A percentile compares a stretch with the other conserved stretches of the same genome.
Conservation (phyloP, 2,797 vertebrate species). For the Lagodon rhomboides region DNA sequence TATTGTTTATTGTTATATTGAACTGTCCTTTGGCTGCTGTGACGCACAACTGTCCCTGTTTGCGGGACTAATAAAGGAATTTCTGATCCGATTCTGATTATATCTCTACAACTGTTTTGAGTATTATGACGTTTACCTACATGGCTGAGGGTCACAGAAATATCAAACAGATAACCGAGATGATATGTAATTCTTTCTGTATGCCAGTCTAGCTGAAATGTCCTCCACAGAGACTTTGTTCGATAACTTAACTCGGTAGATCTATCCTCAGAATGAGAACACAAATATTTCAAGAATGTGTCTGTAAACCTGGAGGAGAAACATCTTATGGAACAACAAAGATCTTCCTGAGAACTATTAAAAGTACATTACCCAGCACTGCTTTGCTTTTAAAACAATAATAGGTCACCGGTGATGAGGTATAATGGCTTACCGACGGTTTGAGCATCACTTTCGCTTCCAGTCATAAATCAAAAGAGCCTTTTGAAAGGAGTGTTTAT, state of each 20-base stretch:
- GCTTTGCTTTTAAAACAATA: slow-evolving; percentile 66
- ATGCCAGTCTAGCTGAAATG: background rate
- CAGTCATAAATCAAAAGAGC: slow-evolving; percentile 75
- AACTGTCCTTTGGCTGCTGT: too few relatives aligned
- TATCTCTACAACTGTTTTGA: too few relatives aligned
- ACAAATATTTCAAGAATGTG: slow-evolving; percentile 24
- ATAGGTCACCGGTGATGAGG: slow-evolving; percentile 64
- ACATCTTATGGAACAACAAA: slow-evolving; percentile 29
- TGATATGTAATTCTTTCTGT: background rate
- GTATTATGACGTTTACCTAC: too few relatives aligned
- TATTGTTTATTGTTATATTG: too few relatives aligned
- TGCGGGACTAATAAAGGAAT: too few relatives aligned
- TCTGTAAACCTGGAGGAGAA: background rate
- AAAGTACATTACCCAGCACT: slow-evolving; percentile 49
- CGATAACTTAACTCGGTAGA: background rate
- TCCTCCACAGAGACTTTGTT: background rate
- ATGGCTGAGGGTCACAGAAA: background rate
- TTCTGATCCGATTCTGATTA: too few relatives aligned
- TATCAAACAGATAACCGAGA: slow-evolving; percentile 9
- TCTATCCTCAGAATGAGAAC: slow-evolving; percentile 13
- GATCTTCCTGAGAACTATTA: slow-evolving; percentile 57
- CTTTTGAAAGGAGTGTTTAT: slow-evolving; percentile 79
- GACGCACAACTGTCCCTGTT: too few relatives aligned
- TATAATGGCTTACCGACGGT: slow-evolving; percentile 58
- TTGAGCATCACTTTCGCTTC: slow-evolving; percentile 68